Evolutionary conservation across 1,140 invertebrate genomes (phyloP).

Genomic region (Heliconius hermathena): DNA sequence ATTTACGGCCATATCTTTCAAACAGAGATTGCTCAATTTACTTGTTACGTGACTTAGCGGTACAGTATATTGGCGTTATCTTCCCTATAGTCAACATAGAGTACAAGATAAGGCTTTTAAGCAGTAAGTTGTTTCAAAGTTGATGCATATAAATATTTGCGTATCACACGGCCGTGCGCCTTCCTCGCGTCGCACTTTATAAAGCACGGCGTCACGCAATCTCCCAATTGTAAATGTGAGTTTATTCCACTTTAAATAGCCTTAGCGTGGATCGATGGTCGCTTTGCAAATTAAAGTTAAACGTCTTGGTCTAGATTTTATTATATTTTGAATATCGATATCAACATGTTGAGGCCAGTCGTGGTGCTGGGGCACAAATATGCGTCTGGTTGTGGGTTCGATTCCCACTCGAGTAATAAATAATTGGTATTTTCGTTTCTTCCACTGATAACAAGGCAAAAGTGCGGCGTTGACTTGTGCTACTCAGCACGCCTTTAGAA

Average conservation of each 20-base stretch:
- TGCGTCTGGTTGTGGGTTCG: no score
- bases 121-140: conserved; percentile 62
- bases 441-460: no score
- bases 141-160: conserved; percentile 65
- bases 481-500: no score
- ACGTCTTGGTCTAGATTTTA: background rate
- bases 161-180: conserved; percentile 54
- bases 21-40: conserved; percentile 40
- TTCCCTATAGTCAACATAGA: conserved; percentile 55
- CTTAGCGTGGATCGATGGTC: conserved; percentile 44
- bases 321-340: background rate
- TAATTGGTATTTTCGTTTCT: no score
- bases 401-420: no score
- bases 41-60: conserved; percentile 55
- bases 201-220: conserved; percentile 61
- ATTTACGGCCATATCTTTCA: conserved; percentile 37
- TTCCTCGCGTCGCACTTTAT: conserved; percentile 45
- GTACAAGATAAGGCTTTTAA: conserved; percentile 75
- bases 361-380: no score
- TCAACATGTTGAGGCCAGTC: background rate
- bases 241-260: conserved; percentile 64
- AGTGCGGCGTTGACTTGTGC: no score
- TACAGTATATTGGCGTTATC: conserved; percentile 64
- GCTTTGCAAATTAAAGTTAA: conserved; percentile 36
- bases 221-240: conserved; percentile 53